Evolutionary conservation across 92 coral and sea anemone genomes (phyloP).

Genomic region (Phymanthus crucifer): DNA sequence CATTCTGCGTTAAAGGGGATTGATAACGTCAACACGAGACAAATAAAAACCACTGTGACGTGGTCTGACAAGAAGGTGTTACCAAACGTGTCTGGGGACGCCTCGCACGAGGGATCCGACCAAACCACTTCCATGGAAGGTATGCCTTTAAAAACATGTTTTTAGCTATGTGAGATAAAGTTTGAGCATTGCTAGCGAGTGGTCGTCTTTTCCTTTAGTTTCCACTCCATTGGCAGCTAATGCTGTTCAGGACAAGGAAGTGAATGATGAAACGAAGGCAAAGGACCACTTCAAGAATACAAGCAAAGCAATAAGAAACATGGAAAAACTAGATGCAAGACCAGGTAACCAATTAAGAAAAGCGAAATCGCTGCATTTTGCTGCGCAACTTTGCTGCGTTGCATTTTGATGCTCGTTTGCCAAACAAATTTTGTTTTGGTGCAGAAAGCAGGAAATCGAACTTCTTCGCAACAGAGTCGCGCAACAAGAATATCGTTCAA

Average conservation of each 20-base stretch:
- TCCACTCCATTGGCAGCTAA: neutral
- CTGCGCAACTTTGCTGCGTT: too few species aligned
- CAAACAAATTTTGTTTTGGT: too few species aligned
- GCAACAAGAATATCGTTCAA: too few species aligned
- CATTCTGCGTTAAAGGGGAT: neutral
- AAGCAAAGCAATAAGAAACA: neutral
- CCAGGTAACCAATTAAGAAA: slow-evolving; percentile 17
- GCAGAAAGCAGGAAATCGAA: too few species aligned
- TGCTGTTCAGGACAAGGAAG: neutral
- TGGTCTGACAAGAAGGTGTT: neutral
- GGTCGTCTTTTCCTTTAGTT: neutral
- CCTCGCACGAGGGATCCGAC: neutral
- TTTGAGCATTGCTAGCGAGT: neutral
- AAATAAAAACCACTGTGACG: neutral
- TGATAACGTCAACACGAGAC: neutral
- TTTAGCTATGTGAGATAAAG: neutral
- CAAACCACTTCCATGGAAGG: neutral
- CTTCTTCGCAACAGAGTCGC: too few species aligned
- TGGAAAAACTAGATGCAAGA: slow-evolving; percentile 4
- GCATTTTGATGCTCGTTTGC: too few species aligned
- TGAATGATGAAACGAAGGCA: neutral
- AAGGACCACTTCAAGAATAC: slow-evolving; percentile 31
- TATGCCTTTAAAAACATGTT: neutral
- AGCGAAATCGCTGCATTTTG: too few species aligned
- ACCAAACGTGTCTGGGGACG: neutral